Percentiles rank a stretch among this genome's conserved stretches.
Evolutionary conservation across 2,888 invertebrate genomes (phyloP).

Genomic region (Tenodera sinensis): DNA sequence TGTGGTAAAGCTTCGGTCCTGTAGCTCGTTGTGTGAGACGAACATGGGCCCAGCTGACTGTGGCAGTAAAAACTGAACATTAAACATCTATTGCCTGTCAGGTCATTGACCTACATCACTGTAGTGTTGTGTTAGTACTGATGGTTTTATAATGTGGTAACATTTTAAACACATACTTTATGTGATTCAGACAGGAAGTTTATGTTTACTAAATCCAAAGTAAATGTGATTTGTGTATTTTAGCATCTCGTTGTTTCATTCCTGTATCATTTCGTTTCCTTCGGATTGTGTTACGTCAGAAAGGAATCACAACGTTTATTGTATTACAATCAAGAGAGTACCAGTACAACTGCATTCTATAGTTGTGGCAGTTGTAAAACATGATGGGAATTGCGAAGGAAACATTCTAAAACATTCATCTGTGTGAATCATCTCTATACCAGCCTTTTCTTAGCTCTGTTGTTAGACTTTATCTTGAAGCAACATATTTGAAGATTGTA

Average conservation of each 20-base stretch:
- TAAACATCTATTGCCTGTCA: not conserved
- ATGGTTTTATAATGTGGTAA: not conserved
- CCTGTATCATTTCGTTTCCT: not conserved
- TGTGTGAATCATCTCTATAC: slow-evolving; percentile 14
- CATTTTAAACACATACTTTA: not conserved
- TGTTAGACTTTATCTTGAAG: slow-evolving; percentile 11
- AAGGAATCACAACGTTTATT: not conserved
- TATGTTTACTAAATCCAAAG: slow-evolving; percentile 1
- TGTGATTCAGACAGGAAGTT: not conserved
- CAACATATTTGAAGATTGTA: slow-evolving; percentile 5
- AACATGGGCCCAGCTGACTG: not conserved
- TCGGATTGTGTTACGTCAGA: not conserved
- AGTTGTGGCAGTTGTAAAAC: not conserved
- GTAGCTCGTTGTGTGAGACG: not conserved
- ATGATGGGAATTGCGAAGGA: not conserved
- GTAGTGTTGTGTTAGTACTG: not conserved
- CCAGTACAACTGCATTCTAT: slow-evolving; percentile 15
- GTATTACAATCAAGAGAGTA: not conserved
- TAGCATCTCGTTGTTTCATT: not conserved
- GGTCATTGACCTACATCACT: not conserved
- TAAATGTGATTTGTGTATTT: slow-evolving; percentile 10
- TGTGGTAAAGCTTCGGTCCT: not conserved
- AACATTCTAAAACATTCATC: slow-evolving; percentile 15
- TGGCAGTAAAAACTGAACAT: not conserved
- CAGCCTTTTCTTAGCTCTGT: slow-evolving; percentile 24